Evolutionary conservation across 64 coral and sea anemone genomes (phyloP).

Genomic region (Pachyseris speciosa): DNA sequence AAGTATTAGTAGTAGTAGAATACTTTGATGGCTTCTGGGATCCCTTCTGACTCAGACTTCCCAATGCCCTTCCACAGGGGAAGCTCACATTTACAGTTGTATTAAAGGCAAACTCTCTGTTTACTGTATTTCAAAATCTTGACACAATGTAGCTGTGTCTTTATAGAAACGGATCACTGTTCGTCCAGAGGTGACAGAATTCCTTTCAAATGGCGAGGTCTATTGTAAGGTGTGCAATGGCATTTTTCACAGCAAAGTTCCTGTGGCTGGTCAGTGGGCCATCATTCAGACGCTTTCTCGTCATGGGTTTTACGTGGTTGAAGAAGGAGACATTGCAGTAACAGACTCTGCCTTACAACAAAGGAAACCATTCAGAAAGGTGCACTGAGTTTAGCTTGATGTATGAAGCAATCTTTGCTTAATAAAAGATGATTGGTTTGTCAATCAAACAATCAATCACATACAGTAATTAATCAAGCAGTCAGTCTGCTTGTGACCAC

Average conservation of each 20-base stretch:
- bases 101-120: no score
- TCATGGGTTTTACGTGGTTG: slow-evolving; percentile 96
- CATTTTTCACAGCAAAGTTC: slow-evolving; percentile 72
- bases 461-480: no score
- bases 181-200: slow-evolving; percentile 88
- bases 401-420: no score
- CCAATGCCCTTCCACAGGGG: no score
- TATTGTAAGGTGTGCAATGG: slow-evolving; percentile 86
- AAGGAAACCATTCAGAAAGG: slow-evolving; percentile 96
- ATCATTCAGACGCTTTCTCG: slow-evolving; percentile 89
- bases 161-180: slow-evolving; percentile 79
- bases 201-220: slow-evolving; percentile 86
- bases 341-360: slow-evolving; percentile 94
- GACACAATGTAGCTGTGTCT: neutral
- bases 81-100: no score
- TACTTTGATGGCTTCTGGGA: no score
- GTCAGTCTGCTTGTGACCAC: no score
- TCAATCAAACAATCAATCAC: no score
- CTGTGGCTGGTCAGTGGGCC: slow-evolving; percentile 89
- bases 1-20: no score
- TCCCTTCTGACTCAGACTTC: no score
- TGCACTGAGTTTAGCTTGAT: slow-evolving; percentile 1
- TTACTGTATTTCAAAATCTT: no score
- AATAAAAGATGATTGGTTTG: no score
- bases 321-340: slow-evolving; percentile 94